A percentile compares a stretch with the other conserved stretches of the same genome.
phyloP scores from a whole-genome alignment of 2,888 invertebrate species.

The Luperina nickerlii region DNA sequence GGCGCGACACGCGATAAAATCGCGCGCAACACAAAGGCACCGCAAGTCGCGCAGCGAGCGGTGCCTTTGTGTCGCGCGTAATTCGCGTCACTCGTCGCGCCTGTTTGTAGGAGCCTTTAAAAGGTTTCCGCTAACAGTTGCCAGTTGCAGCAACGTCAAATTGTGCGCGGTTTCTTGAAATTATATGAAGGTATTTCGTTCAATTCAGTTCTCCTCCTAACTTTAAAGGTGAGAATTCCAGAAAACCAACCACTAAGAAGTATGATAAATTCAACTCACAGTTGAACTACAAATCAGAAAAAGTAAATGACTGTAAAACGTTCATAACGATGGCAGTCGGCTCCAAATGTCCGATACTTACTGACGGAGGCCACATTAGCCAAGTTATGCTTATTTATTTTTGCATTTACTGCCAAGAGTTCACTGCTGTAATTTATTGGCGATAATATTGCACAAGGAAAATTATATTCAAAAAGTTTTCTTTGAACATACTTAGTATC shows the following conservation, averaged over 20 bases:
- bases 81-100: too few species aligned
- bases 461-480: not conserved
- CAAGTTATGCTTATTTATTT: constrained; percentile 56
- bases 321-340: constrained; percentile 58
- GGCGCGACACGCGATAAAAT: too few species aligned
- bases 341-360: constrained; percentile 51
- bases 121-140: not conserved
- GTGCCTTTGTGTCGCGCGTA: too few species aligned
- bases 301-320: constrained; percentile 53
- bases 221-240: not conserved
- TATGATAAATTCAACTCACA: constrained; percentile 32
- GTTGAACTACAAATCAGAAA: constrained; percentile 44
- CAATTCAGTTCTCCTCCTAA: not conserved
- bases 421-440: constrained; percentile 45
- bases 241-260: constrained; percentile 25
- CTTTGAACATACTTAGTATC: not conserved
- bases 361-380: constrained; percentile 49
- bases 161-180: not conserved
- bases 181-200: not conserved
- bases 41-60: too few species aligned
- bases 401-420: constrained; percentile 50
- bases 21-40: too few species aligned
- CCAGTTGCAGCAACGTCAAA: not conserved
- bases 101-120: too few species aligned
- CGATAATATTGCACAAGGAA: constrained; percentile 20